Evolutionary conservation across 2,797 vertebrate genomes (phyloP), one percentile per base, ranked within the genome.

Genomic region (Cygnus olor): DNA sequence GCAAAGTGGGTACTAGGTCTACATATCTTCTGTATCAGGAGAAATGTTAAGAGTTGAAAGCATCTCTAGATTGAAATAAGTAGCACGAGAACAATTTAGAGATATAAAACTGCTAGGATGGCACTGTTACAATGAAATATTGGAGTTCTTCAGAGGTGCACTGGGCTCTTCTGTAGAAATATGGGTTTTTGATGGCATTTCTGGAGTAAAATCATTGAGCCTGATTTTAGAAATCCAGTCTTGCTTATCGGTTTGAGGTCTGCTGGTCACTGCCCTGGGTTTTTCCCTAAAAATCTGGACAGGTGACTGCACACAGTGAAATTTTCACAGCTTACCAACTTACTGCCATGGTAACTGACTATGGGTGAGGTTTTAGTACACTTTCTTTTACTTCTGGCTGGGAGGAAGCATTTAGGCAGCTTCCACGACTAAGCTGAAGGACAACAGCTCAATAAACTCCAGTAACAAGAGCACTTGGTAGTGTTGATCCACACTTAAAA

Each of bases 361-460:
- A 6, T 6, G 28, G 45, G 5, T 42, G 5, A 49, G 54, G 18
- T 36, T 49, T 49, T 34, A 21, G 27, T 9, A 2, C 3, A 0
- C 76, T 71, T 77, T 25, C 34, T 61, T 34, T 28, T 24, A 53
- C 53, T 25, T 15, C 64, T 38, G 40, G 40, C 44, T 5, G 1
- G 40, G 63, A 54, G 45, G 15, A 58, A 49, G 22, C 30, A 6
- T 45, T 22, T 18, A 9, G 18, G 38, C 71, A 61, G 53, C 40
- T 71, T 56, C 58, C 34, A n/a, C 65, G n/a, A 47, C 65, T 32
- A 7, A 45, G 32, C 47, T 78, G 54, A 25, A 21, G 22, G 36
- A 32, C 28, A 32, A 21, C 63, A 49, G 3, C 51, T 54, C 78
- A 3, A 0, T 36, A 16, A 83, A 80, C 22, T 34, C 38, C 69